Conservation (phyloP, 2,797 vertebrate genomes). For the Danio choprae region DNA sequence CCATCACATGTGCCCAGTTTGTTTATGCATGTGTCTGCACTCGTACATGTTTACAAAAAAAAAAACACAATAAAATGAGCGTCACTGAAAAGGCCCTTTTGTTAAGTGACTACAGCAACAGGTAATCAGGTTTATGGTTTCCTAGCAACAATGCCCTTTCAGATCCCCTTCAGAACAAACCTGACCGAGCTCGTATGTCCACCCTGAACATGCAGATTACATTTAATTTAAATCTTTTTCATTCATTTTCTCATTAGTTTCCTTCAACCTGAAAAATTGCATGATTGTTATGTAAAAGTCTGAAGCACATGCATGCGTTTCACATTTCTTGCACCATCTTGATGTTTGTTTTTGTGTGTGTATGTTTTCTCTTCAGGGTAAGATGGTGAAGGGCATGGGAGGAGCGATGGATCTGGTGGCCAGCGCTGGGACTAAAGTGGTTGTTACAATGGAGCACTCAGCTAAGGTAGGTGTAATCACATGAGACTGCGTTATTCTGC, state of each 20-base stretch:
- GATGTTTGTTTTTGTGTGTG: slow-evolving; percentile 13
- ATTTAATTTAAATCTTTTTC: slow-evolving; percentile 14
- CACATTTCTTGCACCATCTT: slow-evolving; percentile 29
- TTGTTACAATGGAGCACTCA: slow-evolving; percentile 98
- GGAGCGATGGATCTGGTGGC: slow-evolving; percentile 98
- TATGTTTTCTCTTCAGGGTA: slow-evolving; percentile 80
- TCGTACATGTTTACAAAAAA: not conserved
- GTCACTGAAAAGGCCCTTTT: slow-evolving; percentile 46
- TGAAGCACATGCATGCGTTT: slow-evolving; percentile 23
- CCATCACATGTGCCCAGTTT: not conserved
- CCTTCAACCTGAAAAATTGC: not conserved
- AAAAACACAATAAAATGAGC: slow-evolving; percentile 37
- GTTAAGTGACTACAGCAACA: slow-evolving; percentile 50
- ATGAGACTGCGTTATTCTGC: not conserved
- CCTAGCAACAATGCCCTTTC: slow-evolving; percentile 58
- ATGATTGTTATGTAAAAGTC: not conserved
- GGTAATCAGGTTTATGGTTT: slow-evolving; percentile 59
- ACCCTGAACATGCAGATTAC: not conserved
- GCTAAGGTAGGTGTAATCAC: slow-evolving; percentile 83
- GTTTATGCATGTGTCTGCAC: not conserved
- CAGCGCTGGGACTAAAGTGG: slow-evolving; percentile 93
- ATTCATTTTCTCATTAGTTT: not conserved
- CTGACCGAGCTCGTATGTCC: slow-evolving; percentile 25
- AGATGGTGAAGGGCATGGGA: slow-evolving; percentile 99
- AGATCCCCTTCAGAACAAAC: slow-evolving; percentile 38